These are phyloP conservation scores for Cepaea hortensis DNA, from an alignment of 2,888 invertebrate genomes.

Conservation along the genomic window DNA sequence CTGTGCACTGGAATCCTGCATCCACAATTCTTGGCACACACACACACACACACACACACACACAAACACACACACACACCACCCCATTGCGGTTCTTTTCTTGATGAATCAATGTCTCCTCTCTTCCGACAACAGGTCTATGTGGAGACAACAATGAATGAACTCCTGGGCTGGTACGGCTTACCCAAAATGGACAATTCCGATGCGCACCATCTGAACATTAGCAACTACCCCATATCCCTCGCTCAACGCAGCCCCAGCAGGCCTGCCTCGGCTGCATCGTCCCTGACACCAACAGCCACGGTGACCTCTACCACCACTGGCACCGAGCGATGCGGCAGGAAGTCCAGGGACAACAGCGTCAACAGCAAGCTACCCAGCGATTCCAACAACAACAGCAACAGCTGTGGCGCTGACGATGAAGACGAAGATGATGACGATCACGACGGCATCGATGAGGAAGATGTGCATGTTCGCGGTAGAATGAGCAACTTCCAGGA, in stretches of 20 bases:
- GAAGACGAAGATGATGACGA: slow-evolving; percentile 37
- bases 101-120: background rate
- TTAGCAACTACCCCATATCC: slow-evolving; percentile 67
- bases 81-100: too few relatives aligned
- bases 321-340: slow-evolving; percentile 12
- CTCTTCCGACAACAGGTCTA: slow-evolving; percentile 82
- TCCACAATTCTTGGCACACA: too few relatives aligned
- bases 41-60: too few relatives aligned
- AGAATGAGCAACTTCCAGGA: background rate
- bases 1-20: too few relatives aligned
- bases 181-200: slow-evolving; percentile 85
- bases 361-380: background rate
- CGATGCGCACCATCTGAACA: slow-evolving; percentile 80
- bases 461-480: slow-evolving; percentile 1
- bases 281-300: slow-evolving; percentile 21
- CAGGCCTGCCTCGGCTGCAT: background rate
- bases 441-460: slow-evolving; percentile 25
- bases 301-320: slow-evolving; percentile 40
- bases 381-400: slow-evolving; percentile 42
- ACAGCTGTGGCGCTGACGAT: slow-evolving; percentile 35
- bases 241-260: slow-evolving; percentile 19
- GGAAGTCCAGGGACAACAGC: background rate
- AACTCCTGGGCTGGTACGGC: slow-evolving; percentile 93
- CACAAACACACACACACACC: too few relatives aligned
- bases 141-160: slow-evolving; percentile 94